Percentiles rank a stretch among this genome's conserved stretches.
Evolutionary conservation across 1,140 invertebrate genomes (phyloP).

Genomic region (Drosophila tani): DNA sequence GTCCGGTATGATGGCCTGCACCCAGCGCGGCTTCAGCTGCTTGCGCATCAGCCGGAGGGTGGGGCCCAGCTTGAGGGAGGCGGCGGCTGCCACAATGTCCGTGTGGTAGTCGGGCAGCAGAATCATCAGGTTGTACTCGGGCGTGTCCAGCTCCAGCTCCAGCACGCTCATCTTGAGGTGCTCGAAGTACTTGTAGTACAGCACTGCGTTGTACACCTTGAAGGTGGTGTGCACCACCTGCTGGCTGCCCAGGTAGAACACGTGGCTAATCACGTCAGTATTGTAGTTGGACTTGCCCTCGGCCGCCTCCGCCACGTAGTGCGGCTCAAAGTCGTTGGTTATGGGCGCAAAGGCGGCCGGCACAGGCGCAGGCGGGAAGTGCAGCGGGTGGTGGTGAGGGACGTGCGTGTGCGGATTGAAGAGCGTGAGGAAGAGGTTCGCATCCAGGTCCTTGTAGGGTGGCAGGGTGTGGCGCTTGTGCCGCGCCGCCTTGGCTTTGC

Average conservation of each 20-base stretch:
- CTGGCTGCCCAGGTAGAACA: constrained; percentile 77
- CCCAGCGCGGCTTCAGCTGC: constrained; percentile 88
- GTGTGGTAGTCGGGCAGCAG: constrained; percentile 86
- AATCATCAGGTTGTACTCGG: constrained; percentile 88
- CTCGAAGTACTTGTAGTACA: constrained; percentile 91
- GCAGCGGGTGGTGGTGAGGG: constrained; percentile 45
- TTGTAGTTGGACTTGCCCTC: constrained; percentile 77
- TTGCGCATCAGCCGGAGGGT: constrained; percentile 88
- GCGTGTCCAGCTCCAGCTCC: constrained; percentile 90
- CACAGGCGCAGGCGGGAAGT: constrained; percentile 39
- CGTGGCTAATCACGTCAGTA: constrained; percentile 80
- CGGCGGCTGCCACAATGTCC: constrained; percentile 75
- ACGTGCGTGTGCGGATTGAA: constrained; percentile 63
- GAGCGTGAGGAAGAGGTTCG: constrained; percentile 73
- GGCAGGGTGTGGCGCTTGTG: constrained; percentile 67
- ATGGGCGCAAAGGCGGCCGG: constrained; percentile 60
- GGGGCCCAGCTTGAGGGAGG: constrained; percentile 84
- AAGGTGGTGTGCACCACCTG: constrained; percentile 85
- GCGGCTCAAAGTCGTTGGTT: constrained; percentile 73
- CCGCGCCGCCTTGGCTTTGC: constrained; percentile 48
- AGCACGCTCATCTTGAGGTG: constrained; percentile 89
- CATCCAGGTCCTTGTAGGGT: constrained; percentile 70
- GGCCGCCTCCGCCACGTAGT: constrained; percentile 44
- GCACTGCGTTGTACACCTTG: constrained; percentile 90
- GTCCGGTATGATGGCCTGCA: constrained; percentile 90